Evolutionary conservation across 1,140 invertebrate species (phyloP), one percentile per base, ranked within the genome.

Genomic region (Chymomyza costata): DNA sequence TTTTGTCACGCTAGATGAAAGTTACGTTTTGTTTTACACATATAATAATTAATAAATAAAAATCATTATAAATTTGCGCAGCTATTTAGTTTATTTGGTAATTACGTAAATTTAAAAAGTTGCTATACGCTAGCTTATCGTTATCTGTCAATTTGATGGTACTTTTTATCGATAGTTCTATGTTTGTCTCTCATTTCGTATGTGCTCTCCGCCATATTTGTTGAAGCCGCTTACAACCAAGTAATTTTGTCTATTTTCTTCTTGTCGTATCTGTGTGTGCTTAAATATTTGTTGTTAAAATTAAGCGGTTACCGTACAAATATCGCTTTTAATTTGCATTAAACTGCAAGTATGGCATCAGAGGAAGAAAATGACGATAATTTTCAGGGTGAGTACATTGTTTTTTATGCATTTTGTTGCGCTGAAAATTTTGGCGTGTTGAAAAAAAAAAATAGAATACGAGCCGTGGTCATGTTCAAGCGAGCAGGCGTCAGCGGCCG

Each of bases 291-390:
- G 58, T 83, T 80, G 73, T 80, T 64, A 55, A 83, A 66, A 81
- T 65, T 59, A 81, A 37, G 54, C 48, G 55, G 52, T 64, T 78
- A 66, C 64, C 83, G 74, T 78, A 65, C 51, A 63, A 53, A 76
- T 73, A 62, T 43, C 51, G 39, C 35, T 39, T 6, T 56, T 66
- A 78, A 68, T 57, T 78, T 78, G 46, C 54, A 48, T 61, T 65
- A 40, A 67, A 65, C 43, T 47, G 60, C 61, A 69, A 84, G 39
- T 50, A 84, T 84, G 82, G 82, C 82, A 63, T 84, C 82, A 16
- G 82, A 84, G 18, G 82, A 84, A 62, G 82, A 84, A 25, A 82
- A 84, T 63, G 82, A 84, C 43, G 82, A 84, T 61, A 84, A 84
- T 63, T 76, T 76, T 38, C 82, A 84, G 34, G 82, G 82, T 84